A percentile compares a stretch with the other conserved stretches of the same genome.
phyloP scores from a whole-genome alignment of 1,140 invertebrate genomes.

The Drosophila elegans region DNA sequence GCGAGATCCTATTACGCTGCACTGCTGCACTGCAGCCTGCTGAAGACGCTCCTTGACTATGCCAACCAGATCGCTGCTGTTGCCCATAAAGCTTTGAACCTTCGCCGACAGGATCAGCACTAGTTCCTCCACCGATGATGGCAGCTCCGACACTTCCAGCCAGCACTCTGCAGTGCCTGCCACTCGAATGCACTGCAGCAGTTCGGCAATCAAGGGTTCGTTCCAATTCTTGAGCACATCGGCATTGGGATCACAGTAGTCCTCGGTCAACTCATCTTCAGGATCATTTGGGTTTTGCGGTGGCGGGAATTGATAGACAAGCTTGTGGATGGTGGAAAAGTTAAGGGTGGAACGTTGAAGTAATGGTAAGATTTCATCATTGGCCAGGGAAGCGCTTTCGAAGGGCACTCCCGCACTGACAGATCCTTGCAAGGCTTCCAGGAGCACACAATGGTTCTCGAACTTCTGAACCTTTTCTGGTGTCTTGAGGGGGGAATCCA shows the following conservation, averaged over 20 bases:
- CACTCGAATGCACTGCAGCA: slow-evolving; percentile 61
- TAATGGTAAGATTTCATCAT: slow-evolving; percentile 19
- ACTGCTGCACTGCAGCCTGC: slow-evolving; percentile 32
- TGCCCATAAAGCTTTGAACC: slow-evolving; percentile 58
- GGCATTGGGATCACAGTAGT: slow-evolving; percentile 82
- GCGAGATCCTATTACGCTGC: slow-evolving; percentile 50
- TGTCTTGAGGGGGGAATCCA: slow-evolving; percentile 56
- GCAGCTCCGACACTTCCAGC: slow-evolving; percentile 43
- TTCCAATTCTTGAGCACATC: slow-evolving; percentile 74
- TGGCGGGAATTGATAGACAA: slow-evolving; percentile 52
- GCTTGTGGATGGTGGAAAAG: slow-evolving; percentile 61
- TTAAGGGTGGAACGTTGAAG: slow-evolving; percentile 56
- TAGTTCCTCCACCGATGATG: slow-evolving; percentile 24
- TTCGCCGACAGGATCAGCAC: slow-evolving; percentile 61
- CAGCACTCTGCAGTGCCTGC: slow-evolving; percentile 52
- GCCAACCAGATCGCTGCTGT: slow-evolving; percentile 51
- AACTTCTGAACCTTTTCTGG: slow-evolving; percentile 42
- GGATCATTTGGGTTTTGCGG: slow-evolving; percentile 42
- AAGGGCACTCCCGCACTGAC: slow-evolving; percentile 46
- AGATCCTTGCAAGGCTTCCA: slow-evolving; percentile 41
- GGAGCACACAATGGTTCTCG: slow-evolving; percentile 55
- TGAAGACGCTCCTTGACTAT: slow-evolving; percentile 62
- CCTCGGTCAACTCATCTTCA: slow-evolving; percentile 77
- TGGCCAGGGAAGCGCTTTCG: slow-evolving; percentile 27
- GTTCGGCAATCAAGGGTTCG: slow-evolving; percentile 51